Base-by-base conservation (phyloP, 2,113 vertebrate species). In the Vireo altiloquus region DNA sequence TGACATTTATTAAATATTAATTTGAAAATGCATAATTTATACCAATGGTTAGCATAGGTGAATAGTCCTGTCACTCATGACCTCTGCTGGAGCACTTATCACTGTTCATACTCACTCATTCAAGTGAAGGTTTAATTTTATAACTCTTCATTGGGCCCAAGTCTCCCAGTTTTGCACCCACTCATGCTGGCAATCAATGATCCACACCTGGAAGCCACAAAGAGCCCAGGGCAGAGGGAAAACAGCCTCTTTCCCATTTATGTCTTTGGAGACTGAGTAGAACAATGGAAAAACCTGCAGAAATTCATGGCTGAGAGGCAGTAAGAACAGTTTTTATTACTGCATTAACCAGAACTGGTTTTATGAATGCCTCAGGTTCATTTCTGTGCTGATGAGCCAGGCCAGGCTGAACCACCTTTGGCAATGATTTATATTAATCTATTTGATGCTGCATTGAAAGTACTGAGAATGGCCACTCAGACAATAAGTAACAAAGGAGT, bases 1-100 rank as follows among this genome's bases (percentile, higher is more conserved):
- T 61, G 61, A 22, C 66, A 94, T 91, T 93, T 93, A 89, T 92
- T 92, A 96, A 94, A 83, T 18, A 75, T 91, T 96, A 68, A 95
- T 64, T 63, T 44, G n/a, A 53, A 83, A 77, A 86, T 92, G 15
- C 39, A 95, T 92, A 21, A 93, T 95, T 87, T 30, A 93, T 71
- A 54, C 30, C 21, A 12, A 27, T 47, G 50, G 63, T 68, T 91
- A 72, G 40, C 76, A 79, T 20, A 92, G 60, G 56, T 85, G 60
- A 94, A 47, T 8, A 59, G 15, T 56, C 90, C 54, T 37, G 44
- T 61, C 82, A 81, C 52, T 92, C 42, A 15, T 22, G 39, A 94
- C 81, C 84, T 94, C 78, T 27, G 44, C 47, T 80, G 11, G 6
- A 77, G 65, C 23, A 44, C 21, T 91, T 69, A 65, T 1, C 83